Percentiles rank a stretch among this genome's conserved stretches.
Conservation (phyloP, 2,113 vertebrate species). For the Solenodon paradoxus region DNA sequence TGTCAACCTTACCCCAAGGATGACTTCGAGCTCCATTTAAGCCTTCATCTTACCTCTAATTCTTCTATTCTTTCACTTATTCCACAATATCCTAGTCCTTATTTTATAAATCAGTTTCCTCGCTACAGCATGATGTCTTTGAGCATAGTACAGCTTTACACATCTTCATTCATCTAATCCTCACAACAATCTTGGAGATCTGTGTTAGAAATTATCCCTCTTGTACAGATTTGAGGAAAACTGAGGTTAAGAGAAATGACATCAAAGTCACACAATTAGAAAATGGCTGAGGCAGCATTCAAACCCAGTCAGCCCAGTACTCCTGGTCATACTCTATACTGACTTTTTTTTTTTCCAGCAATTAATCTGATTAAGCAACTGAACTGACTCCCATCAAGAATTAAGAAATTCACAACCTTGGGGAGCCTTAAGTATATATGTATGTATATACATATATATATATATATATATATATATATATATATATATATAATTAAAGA, state of each 20-base stretch:
- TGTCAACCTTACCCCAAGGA: not conserved
- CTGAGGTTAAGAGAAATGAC: not conserved
- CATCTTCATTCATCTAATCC: not conserved
- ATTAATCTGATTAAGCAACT: not conserved
- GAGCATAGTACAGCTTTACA: not conserved
- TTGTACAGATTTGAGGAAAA: slow-evolving; percentile 25
- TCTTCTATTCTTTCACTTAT: not conserved
- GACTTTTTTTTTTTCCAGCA: not conserved
- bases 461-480: too few relatives aligned
- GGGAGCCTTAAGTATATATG: not conserved
- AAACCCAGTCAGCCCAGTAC: not conserved
- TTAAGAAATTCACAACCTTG: not conserved
- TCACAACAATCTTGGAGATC: not conserved
- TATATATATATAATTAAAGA: too few relatives aligned
- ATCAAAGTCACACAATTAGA: not conserved
- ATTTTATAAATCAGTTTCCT: not conserved
- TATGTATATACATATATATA: too few relatives aligned
- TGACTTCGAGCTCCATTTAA: not conserved
- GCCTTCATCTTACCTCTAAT: not conserved
- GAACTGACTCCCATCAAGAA: not conserved
- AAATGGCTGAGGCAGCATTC: not conserved
- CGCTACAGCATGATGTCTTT: not conserved
- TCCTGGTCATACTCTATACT: not conserved
- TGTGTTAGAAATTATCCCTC: not conserved
- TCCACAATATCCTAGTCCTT: not conserved